These are phyloP conservation scores for Addax nasomaculatus DNA, from an alignment of 2,113 vertebrate species.

Conservation along the genomic window DNA sequence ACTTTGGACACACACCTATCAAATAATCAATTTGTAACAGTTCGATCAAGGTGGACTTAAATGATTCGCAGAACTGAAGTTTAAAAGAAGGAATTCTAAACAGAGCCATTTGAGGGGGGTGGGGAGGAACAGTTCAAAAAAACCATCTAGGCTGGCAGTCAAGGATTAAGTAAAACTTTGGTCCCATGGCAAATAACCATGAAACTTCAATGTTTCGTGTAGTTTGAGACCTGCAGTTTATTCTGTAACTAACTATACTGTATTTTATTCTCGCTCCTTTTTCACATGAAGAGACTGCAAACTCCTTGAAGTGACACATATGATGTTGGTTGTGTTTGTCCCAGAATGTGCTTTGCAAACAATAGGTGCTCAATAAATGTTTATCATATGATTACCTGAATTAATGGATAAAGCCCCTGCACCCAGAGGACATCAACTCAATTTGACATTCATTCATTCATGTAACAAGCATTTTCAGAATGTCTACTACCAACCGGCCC, in stretches of 20 bases:
- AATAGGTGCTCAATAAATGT: neutral
- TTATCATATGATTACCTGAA: neutral
- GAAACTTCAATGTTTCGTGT: neutral
- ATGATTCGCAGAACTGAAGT: neutral
- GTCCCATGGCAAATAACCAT: neutral
- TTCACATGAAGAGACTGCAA: neutral
- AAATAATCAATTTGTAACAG: neutral
- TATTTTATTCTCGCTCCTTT: neutral
- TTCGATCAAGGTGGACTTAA: neutral
- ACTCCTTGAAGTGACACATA: neutral
- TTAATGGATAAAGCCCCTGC: neutral
- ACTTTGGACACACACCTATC: neutral
- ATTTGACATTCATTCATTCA: neutral
- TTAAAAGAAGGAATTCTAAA: slow-evolving; percentile 29
- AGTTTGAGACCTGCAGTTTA: neutral
- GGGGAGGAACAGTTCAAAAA: neutral
- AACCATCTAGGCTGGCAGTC: neutral
- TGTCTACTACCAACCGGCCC: neutral
- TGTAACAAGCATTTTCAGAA: neutral
- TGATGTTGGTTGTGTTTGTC: neutral
- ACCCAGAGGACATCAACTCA: neutral
- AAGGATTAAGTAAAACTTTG: neutral
- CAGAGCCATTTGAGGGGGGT: neutral
- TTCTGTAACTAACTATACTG: neutral
- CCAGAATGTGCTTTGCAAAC: neutral